Base-by-base conservation (phyloP, 2,113 vertebrate genomes). In the Symphodus melops region DNA sequence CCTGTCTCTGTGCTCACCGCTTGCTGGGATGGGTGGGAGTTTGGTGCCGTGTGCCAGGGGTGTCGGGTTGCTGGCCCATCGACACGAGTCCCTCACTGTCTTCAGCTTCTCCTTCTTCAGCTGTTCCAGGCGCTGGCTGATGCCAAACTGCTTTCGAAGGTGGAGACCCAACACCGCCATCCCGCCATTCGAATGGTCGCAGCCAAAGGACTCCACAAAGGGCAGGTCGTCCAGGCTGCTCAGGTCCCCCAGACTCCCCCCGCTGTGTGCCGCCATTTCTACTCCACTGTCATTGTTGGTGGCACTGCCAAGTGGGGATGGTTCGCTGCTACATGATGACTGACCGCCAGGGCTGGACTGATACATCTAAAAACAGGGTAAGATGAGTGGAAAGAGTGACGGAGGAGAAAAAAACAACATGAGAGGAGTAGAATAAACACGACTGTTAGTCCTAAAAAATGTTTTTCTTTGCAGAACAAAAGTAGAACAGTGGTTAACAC, bases 321-420 rank as follows among this genome's bases (percentile, higher is more conserved):
- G 96, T 90, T 97, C 93, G 95, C 95, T 96, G 96, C 96, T 97
- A 94, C 96, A 96, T 96, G 97, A 96, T 96, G 97, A 96, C 94
- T 97, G 96, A 96, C 97, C 94, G 94, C 96, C 96, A 97, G 96
- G 96, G 95, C 96, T 96, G 97, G 97, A 96, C 96, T 98, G 96
- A 98, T 96, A 95, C 96, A 97, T 95, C 97, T 98, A 1, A 0
- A 25, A 95, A n/a, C 8, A 46, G 41, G 2, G 44, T 46, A 8
- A 36, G 14, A 48, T 19, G 13, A 21, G 36, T 28, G 39, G 28
- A 33, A 33, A 41, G 33, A 57, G 4, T 2, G 36, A n/a, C 2
- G 20, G 13, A 61, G 60, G 28, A 13, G 5, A 37, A 0, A 54
- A 2, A 37, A 60, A 44, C 53, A 41, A 19, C 28, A 53, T 37